phyloP scores from a whole-genome alignment of 1,140 invertebrate species.

The Drosophila albomicans region DNA sequence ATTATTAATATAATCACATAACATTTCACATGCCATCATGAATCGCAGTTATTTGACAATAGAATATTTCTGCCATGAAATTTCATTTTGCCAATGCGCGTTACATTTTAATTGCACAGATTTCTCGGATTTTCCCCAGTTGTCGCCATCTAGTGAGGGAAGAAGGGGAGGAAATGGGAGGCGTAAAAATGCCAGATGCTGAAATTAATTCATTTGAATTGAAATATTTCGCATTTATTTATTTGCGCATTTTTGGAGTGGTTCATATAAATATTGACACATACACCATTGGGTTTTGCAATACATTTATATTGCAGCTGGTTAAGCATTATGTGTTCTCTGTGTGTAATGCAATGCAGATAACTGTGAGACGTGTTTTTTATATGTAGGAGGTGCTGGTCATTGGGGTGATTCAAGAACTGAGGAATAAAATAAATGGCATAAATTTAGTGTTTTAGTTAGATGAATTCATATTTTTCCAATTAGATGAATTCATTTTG shows the following conservation, averaged over 20 bases:
- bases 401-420: constrained; percentile 6
- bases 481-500: background rate
- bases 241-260: constrained; percentile 53
- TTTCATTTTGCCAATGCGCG: constrained; percentile 40
- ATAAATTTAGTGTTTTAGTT: too few relatives aligned
- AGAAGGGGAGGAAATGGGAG: constrained; percentile 11
- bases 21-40: constrained; percentile 34
- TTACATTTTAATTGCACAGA: constrained; percentile 42
- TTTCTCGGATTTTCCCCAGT: constrained; percentile 30
- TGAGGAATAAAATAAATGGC: background rate
- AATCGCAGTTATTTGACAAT: constrained; percentile 21
- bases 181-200: constrained; percentile 62
- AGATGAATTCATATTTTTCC: background rate
- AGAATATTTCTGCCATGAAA: constrained; percentile 16
- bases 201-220: constrained; percentile 74
- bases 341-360: background rate
- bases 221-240: constrained; percentile 73
- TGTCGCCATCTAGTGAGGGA: background rate
- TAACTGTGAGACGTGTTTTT: constrained; percentile 10
- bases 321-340: background rate
- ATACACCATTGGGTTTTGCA: constrained; percentile 63
- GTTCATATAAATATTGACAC: constrained; percentile 62
- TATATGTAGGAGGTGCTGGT: background rate
- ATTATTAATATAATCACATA: constrained; percentile 24
- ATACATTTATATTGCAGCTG: constrained; percentile 35